A percentile compares a stretch with the other conserved stretches of the same genome.
These are phyloP conservation scores for Atlantisia rogersi DNA, from an alignment of 2,113 vertebrate species.

Conservation along the genomic window DNA sequence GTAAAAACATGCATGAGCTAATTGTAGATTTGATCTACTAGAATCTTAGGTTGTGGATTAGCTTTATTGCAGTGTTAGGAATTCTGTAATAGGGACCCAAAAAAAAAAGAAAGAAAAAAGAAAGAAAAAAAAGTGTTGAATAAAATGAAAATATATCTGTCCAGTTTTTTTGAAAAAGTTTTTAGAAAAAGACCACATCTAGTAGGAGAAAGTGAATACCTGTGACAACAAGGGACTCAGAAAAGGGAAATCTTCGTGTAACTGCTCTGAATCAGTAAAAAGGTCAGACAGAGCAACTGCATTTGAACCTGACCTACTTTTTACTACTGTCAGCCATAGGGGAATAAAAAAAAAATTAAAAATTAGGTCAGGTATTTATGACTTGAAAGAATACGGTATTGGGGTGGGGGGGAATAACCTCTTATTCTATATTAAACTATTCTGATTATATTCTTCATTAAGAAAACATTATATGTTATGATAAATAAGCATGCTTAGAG, in stretches of 20 bases:
- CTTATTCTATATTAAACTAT: not conserved
- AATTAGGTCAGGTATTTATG: not conserved
- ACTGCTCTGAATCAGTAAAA: not conserved
- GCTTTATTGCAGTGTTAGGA: not conserved
- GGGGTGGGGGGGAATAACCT: not conserved
- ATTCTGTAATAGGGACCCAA: not conserved
- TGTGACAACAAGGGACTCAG: not conserved
- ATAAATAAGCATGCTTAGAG: not conserved
- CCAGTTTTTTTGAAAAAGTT: not conserved
- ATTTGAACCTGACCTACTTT: conserved; percentile 50
- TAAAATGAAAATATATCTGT: not conserved
- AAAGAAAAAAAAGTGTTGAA: not conserved
- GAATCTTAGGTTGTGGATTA: not conserved
- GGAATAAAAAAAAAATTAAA: not conserved
- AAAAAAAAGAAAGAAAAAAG: too few relatives aligned
- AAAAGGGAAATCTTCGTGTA: not conserved
- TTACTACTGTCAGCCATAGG: not conserved
- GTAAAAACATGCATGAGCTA: not conserved
- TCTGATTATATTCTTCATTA: not conserved
- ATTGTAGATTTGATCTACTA: not conserved
- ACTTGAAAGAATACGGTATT: not conserved
- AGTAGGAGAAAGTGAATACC: not conserved
- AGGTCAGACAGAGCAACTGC: not conserved
- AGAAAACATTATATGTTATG: not conserved
- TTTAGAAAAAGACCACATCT: not conserved